These are phyloP conservation scores for Cyprinodon tularosa DNA, from an alignment of 2,113 vertebrate genomes.

Conservation along the genomic window DNA sequence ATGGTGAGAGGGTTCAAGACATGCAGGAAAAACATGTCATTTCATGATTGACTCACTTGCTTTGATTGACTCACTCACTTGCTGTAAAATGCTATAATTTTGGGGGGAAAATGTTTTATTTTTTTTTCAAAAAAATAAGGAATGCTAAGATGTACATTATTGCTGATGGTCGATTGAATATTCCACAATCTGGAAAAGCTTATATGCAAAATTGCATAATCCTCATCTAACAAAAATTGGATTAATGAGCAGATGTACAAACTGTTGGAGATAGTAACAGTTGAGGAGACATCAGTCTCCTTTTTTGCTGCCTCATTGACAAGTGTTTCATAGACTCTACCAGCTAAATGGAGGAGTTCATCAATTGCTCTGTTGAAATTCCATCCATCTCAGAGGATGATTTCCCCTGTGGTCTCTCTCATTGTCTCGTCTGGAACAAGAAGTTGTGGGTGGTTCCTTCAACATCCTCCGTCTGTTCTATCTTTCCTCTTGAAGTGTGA, in stretches of 20 bases:
- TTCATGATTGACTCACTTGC: slow-evolving; percentile 39
- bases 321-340: slow-evolving; percentile 61
- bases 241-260: slow-evolving; percentile 28
- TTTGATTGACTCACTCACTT: not conserved
- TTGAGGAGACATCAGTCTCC: slow-evolving; percentile 21
- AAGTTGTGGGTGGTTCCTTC: slow-evolving; percentile 12
- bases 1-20: slow-evolving; percentile 22
- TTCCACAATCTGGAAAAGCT: slow-evolving; percentile 22
- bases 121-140: slow-evolving; percentile 10
- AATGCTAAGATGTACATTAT: slow-evolving; percentile 9
- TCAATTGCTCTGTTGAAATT: slow-evolving; percentile 71
- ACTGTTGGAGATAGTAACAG: slow-evolving; percentile 19
- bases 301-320: slow-evolving; percentile 33
- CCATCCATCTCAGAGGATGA: slow-evolving; percentile 68
- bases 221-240: slow-evolving; percentile 13
- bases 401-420: slow-evolving; percentile 68
- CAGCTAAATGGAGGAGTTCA: slow-evolving; percentile 62
- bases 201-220: slow-evolving; percentile 49
- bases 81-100: not conserved
- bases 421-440: slow-evolving; percentile 25
- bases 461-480: slow-evolving; percentile 42
- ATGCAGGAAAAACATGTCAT: slow-evolving; percentile 30
- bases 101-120: slow-evolving; percentile 14
- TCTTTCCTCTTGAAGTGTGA: slow-evolving; percentile 62
- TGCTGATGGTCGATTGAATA: slow-evolving; percentile 40